Evolutionary conservation across 1,140 invertebrate genomes (phyloP), one percentile per base, ranked within the genome.

Genomic region (Ips nitidus): DNA sequence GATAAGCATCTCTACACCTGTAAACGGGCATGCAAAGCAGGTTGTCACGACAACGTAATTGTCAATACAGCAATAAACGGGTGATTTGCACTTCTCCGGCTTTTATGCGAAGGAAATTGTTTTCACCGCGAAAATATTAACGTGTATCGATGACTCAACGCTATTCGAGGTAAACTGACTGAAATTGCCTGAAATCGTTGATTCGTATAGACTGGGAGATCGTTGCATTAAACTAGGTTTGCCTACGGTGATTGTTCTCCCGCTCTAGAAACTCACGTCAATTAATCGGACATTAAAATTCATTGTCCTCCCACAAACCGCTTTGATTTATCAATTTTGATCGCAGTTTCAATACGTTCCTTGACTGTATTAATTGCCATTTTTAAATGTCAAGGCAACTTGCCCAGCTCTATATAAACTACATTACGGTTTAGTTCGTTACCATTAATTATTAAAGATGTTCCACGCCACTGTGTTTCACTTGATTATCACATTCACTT

Each of bases 1-100:
- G 66, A 69, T 69, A 69, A 39, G 7, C 7, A 69, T 68, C 67
- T 72, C 62, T 58, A 64, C 61, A 72, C 67, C 71, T 72, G 56
- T 69, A 63, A 70, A 66, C 62, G 66, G 52, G 37, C 57, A 72
- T 70, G 63, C 61, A 72, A 72, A 72, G 58, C 63, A 45, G 67
- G 4, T 66, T 72, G 71, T 72, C 66, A 72, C 71, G 71, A 72
- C 71, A 64, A 69, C 62, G 60, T 69, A 72, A 72, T 72, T 72
- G 71, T 69, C 71, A 72, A 69, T 72, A 58, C 64, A 66, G 39
- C 40, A 41, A 65, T 65, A 65, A 65, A 65, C 52, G 47, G 63
- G 64, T 66, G 64, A 66, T 66, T 66, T 66, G 64, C 64, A 58
- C 50, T 52, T 39, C 36, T 36, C 6, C 45, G 22, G 47, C 38